Evolutionary conservation across 1,140 invertebrate species (phyloP), one percentile per base, ranked within the genome.

Genomic region (Ooceraea biroi): DNA sequence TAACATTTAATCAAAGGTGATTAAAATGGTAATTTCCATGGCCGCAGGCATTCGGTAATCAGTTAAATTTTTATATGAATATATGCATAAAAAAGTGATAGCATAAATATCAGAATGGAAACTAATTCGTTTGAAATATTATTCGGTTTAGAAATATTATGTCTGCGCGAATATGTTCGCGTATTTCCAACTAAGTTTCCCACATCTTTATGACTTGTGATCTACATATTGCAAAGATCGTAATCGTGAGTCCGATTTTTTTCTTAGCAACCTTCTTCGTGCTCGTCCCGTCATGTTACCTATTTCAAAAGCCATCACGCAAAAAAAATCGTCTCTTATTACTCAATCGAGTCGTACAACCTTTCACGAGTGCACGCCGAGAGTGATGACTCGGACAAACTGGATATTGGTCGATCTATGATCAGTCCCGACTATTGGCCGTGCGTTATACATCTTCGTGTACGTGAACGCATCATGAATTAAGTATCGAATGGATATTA

Each of bases 281-380:
- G 46, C 46, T 80, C 61, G 52, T 60, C 80, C 66, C 60, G 57
- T 61, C 71, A 4, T 61, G 74, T 71, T 55, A n/a, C 82, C 69
- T 87, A 69, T 88, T 88, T 88, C 86, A 76, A 85, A 88, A 88
- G 52, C 76, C 71, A 66, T 85, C 72, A 30, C 27, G 66, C 58
- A 46, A 87, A 88, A 87, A 57, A 27, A 80, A 83, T 85, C 58
- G 36, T 55, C 71, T 88, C 55, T 84, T 66, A 85, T 88, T 88
- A 85, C 82, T 50, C 83, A 88, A 88, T 65, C 77, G 52, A 77
- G 83, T 68, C 61, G 36, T 55, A 50, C 87, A 88, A 85, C 86
- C 87, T 88, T 88, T 88, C 87, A 88, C 87, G 71, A 88, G 68
- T 77, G 69, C 68, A 69, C 25, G 84, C 77, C 72, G 73, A 41